Percentiles rank a stretch among this genome's conserved stretches.
These are phyloP conservation scores for Carposina sasakii DNA, from an alignment of 1,140 invertebrate genomes.

Conservation along the genomic window DNA sequence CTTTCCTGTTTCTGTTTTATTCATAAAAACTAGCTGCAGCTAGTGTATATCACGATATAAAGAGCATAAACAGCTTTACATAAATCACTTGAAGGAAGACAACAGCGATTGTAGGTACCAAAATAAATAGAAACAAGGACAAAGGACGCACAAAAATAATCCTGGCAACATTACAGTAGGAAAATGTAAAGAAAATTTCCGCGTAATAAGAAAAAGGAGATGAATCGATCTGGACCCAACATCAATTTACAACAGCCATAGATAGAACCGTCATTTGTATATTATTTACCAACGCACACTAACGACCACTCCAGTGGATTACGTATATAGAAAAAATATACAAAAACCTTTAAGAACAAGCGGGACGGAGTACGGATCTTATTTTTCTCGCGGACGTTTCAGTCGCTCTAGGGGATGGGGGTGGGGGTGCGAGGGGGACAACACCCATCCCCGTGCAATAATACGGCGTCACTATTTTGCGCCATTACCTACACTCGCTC, in stretches of 20 bases:
- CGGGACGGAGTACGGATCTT: conserved; percentile 65
- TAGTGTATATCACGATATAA: too few relatives aligned
- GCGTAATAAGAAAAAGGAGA: too few relatives aligned
- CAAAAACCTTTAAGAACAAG: conserved; percentile 68
- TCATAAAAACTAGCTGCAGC: too few relatives aligned
- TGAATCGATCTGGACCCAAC: conserved; percentile 16
- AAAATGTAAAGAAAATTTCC: too few relatives aligned
- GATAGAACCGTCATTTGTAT: conserved; percentile 26
- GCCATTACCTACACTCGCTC: conserved; percentile 71
- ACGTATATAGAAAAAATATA: conserved; percentile 62
- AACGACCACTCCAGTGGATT: conserved; percentile 42
- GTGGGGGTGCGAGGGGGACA: conserved; percentile 21
- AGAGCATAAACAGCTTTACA: too few relatives aligned
- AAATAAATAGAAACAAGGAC: too few relatives aligned
- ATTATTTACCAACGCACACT: conserved; percentile 48
- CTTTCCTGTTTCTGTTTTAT: too few relatives aligned
- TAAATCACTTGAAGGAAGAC: too few relatives aligned
- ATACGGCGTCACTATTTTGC: conserved; percentile 73
- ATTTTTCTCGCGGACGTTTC: conserved; percentile 70
- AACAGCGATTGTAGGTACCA: too few relatives aligned
- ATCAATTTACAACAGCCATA: conserved; percentile 9
- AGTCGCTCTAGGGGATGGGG: conserved; percentile 52
- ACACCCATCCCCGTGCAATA: conserved; percentile 62
- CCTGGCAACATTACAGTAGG: too few relatives aligned
- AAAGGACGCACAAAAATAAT: too few relatives aligned